phyloP scores from a whole-genome alignment of 2,113 vertebrate species.

The Cebus imitator region DNA sequence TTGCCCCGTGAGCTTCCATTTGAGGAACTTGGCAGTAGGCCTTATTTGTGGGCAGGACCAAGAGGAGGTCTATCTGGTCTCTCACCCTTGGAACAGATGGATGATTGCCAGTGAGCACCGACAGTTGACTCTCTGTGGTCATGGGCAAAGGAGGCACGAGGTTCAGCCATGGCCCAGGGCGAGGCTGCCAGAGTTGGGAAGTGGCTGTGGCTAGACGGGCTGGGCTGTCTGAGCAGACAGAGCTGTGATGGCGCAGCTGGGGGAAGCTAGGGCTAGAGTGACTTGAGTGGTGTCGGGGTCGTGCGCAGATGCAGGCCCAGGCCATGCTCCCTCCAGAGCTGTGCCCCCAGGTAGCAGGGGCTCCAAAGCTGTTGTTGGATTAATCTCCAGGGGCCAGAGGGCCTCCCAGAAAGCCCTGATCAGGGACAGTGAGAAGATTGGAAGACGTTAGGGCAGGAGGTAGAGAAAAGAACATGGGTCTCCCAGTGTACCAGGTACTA shows the following conservation, averaged over 20 bases:
- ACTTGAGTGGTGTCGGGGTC: not conserved
- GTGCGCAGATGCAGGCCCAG: not conserved
- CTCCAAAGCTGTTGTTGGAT: not conserved
- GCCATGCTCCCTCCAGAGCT: not conserved
- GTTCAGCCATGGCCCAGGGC: not conserved
- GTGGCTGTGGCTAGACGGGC: not conserved
- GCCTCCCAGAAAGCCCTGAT: not conserved
- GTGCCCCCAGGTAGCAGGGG: not conserved
- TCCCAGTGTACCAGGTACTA: not conserved
- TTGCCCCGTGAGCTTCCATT: constrained; percentile 52
- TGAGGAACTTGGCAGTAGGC: constrained; percentile 65
- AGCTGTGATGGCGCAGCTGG: not conserved
- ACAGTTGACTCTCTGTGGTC: constrained; percentile 53
- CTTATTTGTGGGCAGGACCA: constrained; percentile 59
- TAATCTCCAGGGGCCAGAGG: not conserved
- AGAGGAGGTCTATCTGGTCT: constrained; percentile 53
- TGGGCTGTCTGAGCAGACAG: not conserved
- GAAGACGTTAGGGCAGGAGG: not conserved
- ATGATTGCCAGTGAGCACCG: constrained; percentile 68
- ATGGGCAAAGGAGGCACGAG: constrained; percentile 50
- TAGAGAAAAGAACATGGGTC: not conserved
- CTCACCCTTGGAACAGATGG: constrained; percentile 63
- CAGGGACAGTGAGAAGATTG: not conserved
- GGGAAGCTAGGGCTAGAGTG: not conserved
- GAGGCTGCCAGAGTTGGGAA: not conserved